Evolutionary conservation across 2,113 vertebrate genomes (phyloP), one percentile per base, ranked within the genome.

Genomic region (Chamaea fasciata): DNA sequence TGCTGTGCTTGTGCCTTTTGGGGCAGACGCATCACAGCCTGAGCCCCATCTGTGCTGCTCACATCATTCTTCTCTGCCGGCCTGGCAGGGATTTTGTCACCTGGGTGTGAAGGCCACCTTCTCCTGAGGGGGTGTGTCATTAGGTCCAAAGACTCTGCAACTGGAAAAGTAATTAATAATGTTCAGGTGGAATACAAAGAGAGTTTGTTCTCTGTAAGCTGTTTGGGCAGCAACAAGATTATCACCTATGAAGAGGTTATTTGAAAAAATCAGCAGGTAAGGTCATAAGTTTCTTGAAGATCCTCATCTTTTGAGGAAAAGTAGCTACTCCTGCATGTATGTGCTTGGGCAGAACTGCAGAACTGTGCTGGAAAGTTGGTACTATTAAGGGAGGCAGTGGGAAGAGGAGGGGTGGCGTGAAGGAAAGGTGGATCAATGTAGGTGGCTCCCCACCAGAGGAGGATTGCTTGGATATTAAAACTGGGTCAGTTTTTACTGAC

Each of bases 321-420:
- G 17, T 28, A 70, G 39, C 60, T 63, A 6, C 18, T 83, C 23
- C 35, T 63, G 63, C n/a, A 22, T 0, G 0, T 5, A 5, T n/a
- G 21, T 62, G 19, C 21, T 35, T 88, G 56, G 52, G 26, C 41
- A 83, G n/a, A 52, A 41, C 24, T 53, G 49, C 44, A 84, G 52
- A 92, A 15, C 42, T 47, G 21, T 65, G 23, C 35, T 95, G 80
- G n/a, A 26, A 90, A 63, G 81, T 15, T 47, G 65, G 8, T 70
- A 26, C 33, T 33, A 0, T 11, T 47, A 15, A 33, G 17, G 47
- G 37, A 31, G 15, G 33, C 63, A 46, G 52, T 52, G 46, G 28
- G 3, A 10, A 15, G 13, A 21, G 30, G 2, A 26, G 15, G 10
- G 6, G 7, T 59, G 30, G 12, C 0, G 0, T 33, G 17, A n/a